Percentiles rank a stretch among this genome's conserved stretches.
Evolutionary conservation across 1,140 invertebrate species (phyloP).

Genomic region (Drosophila triauraria): DNA sequence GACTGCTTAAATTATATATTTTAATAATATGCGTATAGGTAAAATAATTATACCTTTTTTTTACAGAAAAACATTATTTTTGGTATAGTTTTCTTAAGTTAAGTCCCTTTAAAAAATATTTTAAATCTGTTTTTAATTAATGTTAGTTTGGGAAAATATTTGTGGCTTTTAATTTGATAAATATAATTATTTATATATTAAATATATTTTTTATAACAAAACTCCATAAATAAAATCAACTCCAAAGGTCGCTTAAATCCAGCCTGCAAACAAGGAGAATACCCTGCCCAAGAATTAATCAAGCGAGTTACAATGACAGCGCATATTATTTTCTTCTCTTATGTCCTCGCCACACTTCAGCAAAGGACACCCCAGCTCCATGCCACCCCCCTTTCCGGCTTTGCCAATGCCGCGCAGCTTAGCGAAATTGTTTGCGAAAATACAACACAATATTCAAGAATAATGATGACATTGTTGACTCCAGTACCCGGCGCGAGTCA

Average conservation of each 20-base stretch:
- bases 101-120: no score
- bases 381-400: conserved; percentile 27
- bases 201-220: background rate
- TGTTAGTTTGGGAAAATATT: no score
- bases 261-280: background rate
- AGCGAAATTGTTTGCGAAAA: conserved; percentile 83
- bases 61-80: no score
- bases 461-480: conserved; percentile 84
- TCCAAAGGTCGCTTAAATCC: background rate
- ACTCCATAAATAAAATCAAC: background rate
- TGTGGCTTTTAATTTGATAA: background rate
- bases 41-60: no score
- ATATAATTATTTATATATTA: no score
- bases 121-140: no score
- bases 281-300: conserved; percentile 77
- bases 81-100: background rate
- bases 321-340: conserved; percentile 81
- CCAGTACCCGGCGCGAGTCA: conserved; percentile 71
- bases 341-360: conserved; percentile 69
- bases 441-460: conserved; percentile 84
- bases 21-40: no score
- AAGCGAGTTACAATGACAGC: conserved; percentile 82
- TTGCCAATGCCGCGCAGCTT: conserved; percentile 67
- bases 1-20: background rate
- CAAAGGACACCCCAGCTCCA: conserved; percentile 14